Evolutionary conservation across 2,888 invertebrate genomes (phyloP).

Genomic region (Dynastes grantii): DNA sequence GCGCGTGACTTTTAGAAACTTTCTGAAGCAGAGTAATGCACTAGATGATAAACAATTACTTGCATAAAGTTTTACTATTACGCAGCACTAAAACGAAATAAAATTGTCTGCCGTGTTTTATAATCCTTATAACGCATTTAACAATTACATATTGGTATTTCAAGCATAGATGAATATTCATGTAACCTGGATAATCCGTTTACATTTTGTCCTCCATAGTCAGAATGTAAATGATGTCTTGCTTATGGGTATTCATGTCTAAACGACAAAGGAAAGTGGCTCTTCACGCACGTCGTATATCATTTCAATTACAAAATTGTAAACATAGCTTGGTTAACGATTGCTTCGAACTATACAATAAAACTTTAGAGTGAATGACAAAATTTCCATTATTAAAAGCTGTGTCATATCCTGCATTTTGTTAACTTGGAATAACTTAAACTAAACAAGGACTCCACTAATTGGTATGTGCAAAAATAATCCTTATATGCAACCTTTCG

Average conservation of each 20-base stretch:
- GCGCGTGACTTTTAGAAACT: neutral
- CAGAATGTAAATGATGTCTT: neutral
- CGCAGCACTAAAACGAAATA: constrained; percentile 34
- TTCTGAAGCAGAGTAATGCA: neutral
- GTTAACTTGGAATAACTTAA: too few species aligned
- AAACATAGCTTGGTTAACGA: neutral
- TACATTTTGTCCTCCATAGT: neutral
- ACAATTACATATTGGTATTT: constrained; percentile 33
- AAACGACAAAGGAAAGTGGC: neutral
- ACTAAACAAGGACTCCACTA: too few species aligned
- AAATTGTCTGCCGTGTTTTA: constrained; percentile 14
- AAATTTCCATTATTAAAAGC: too few species aligned
- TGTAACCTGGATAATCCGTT: constrained; percentile 26
- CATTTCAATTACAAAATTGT: constrained; percentile 11
- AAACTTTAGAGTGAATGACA: too few species aligned
- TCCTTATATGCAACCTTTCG: too few species aligned
- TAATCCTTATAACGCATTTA: constrained; percentile 18
- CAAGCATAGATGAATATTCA: constrained; percentile 25
- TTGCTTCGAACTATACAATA: neutral
- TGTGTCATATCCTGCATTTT: too few species aligned
- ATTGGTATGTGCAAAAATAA: too few species aligned
- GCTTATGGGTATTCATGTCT: constrained; percentile 21
- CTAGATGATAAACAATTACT: constrained; percentile 35
- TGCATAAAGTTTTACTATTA: constrained; percentile 27
- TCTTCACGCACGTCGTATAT: neutral